Base-by-base conservation (phyloP, 2,113 vertebrate genomes). In the Scatophagus argus region DNA sequence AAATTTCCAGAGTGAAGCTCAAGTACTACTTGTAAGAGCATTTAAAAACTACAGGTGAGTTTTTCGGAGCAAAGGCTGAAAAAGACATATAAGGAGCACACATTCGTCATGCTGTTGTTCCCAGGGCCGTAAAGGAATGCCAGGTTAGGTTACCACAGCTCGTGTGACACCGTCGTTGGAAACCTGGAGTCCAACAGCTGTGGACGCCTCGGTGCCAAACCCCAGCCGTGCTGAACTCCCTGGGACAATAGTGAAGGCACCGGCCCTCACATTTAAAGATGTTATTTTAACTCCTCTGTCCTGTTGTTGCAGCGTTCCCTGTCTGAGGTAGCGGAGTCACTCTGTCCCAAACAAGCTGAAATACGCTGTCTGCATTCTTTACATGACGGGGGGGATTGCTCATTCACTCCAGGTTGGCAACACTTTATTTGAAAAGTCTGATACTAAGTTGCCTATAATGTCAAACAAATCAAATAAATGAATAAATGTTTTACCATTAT, bases 161-260 rank as follows among this genome's bases (percentile, higher is more conserved):
- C 90, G 86, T 88, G 73, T 90, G 91, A 90, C 87, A 60, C 74
- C 32, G 78, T 79, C 29, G 60, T 84, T 77, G 76, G 82, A 87
- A 83, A 70, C 74, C 64, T 82, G 73, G 51, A 55, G 68, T 54
- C 65, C 23, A 82, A 93, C 95, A 95, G 95, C 94, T 95, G 94
- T 49, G 89, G 94, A 94, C 93, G 49, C 54, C 49, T 85, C 78
- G 93, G 94, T 91, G 94, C 93, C 95, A 87, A 82, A 84, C 91
- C 90, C 93, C 86, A 59, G 81, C 87, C 54, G 91, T 88, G 93
- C 81, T 58, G 72, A 78, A 82, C 85, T 91, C 82, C 59, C 76
- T 29, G 27, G 47, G 89, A 91, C 88, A 79, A 77, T 27, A 47
- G 73, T 66, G 73, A 81, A 31, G 71, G 58, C 68, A 72, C 70